phyloP scores from a whole-genome alignment of 1,140 invertebrate species.

The Drosophila ficusphila region DNA sequence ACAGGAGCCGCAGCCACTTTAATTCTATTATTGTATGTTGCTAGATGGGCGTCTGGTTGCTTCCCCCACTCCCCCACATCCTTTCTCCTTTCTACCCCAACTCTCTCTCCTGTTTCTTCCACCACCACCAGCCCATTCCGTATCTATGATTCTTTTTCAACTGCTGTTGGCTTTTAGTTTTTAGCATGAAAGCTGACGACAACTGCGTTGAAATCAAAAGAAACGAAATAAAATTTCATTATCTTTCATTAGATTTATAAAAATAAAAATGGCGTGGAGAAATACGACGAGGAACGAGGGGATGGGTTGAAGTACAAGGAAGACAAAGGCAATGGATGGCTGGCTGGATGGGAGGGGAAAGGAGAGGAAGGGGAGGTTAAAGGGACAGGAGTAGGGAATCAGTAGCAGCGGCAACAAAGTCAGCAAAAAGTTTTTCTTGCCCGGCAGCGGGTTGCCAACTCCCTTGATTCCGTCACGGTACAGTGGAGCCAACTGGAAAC shows the following conservation, averaged over 20 bases:
- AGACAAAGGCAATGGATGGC: constrained; percentile 3
- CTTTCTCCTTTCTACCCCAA: background rate
- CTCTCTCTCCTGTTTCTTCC: background rate
- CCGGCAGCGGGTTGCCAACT: constrained; percentile 46
- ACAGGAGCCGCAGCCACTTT: constrained; percentile 56
- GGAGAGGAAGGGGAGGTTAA: background rate
- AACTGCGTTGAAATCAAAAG: constrained; percentile 78
- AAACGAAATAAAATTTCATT: constrained; percentile 81
- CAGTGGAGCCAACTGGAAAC: constrained; percentile 37
- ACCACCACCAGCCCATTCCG: background rate
- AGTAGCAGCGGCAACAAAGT: constrained; percentile 48
- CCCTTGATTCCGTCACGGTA: constrained; percentile 24
- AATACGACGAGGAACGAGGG: constrained; percentile 12
- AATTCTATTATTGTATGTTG: constrained; percentile 79
- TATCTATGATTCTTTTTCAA: constrained; percentile 71
- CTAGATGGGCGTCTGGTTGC: constrained; percentile 18
- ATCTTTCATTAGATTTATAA: constrained; percentile 82
- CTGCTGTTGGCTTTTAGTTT: constrained; percentile 75
- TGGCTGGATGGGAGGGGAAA: background rate
- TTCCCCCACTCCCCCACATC: background rate
- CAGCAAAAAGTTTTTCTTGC: constrained; percentile 61
- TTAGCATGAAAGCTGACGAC: constrained; percentile 67
- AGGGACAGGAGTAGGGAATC: constrained; percentile 5
- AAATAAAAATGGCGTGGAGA: constrained; percentile 61
- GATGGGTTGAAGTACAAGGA: constrained; percentile 7